Evolutionary conservation across 2,797 vertebrate species (phyloP).

Genomic region (Arctocebus calabarensis): DNA sequence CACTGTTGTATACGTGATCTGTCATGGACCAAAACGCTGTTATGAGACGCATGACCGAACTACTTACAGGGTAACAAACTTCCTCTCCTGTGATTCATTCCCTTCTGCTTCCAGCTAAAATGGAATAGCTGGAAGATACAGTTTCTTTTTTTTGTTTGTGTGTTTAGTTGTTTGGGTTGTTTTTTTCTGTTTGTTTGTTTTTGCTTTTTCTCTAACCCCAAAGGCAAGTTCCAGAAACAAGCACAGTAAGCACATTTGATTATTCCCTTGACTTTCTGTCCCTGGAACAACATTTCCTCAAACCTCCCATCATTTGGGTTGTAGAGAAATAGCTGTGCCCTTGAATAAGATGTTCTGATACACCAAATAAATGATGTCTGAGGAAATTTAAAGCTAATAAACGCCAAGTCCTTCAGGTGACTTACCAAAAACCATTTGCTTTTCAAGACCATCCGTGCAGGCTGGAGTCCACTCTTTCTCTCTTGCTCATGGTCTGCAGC

Average conservation of each 20-base stretch:
- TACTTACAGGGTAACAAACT: not conserved
- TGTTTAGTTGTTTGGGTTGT: not conserved
- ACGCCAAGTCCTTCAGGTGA: conserved; percentile 54
- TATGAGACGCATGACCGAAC: not conserved
- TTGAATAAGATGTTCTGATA: conserved; percentile 52
- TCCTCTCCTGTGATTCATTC: conserved; percentile 54
- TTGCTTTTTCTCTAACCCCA: not conserved
- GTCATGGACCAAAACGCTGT: not conserved
- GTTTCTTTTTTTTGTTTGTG: not conserved
- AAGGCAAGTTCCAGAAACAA: conserved; percentile 65
- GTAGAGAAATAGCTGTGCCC: not conserved
- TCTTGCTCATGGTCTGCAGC: conserved; percentile 61
- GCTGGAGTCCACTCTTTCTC: conserved; percentile 69
- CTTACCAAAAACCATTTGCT: conserved; percentile 85
- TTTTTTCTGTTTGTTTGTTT: not conserved
- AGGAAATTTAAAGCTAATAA: conserved; percentile 75
- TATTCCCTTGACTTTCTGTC: conserved; percentile 51
- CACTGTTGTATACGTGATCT: not conserved
- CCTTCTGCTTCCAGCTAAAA: not conserved
- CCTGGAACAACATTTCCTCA: conserved; percentile 45
- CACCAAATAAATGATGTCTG: conserved; percentile 58
- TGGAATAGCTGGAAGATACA: not conserved
- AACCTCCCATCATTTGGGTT: conserved; percentile 56
- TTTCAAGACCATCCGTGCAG: conserved; percentile 71
- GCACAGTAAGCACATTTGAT: not conserved